Conservation (phyloP, 2,797 vertebrate genomes). For the Etheostoma perlongum region DNA sequence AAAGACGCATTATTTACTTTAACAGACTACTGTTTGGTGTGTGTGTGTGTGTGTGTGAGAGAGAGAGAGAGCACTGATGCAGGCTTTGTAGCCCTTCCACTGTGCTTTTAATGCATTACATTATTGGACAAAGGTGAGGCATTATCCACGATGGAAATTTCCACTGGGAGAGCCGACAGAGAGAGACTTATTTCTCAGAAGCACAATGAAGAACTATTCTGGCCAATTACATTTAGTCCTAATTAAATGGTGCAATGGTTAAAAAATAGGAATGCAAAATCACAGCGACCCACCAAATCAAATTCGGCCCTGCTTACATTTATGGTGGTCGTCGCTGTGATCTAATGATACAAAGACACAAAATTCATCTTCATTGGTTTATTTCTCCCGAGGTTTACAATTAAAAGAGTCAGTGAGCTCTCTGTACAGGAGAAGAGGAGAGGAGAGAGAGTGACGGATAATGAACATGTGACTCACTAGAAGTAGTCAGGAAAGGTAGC, state of each 20-base stretch:
- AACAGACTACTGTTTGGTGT: constrained; percentile 11
- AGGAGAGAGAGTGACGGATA: constrained; percentile 45
- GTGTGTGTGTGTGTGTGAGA: not conserved
- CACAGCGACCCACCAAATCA: constrained; percentile 45
- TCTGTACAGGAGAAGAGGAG: constrained; percentile 17
- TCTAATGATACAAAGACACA: constrained; percentile 66
- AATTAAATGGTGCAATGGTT: constrained; percentile 42
- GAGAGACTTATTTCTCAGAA: constrained; percentile 37
- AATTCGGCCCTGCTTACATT: constrained; percentile 48
- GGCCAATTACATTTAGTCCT: constrained; percentile 39
- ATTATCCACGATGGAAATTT: constrained; percentile 48
- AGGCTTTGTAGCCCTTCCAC: constrained; percentile 13
- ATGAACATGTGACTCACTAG: constrained; percentile 52
- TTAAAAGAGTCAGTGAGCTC: constrained; percentile 61
- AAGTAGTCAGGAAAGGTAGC: constrained; percentile 12
- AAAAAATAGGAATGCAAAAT: constrained; percentile 50
- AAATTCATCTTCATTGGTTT: constrained; percentile 75
- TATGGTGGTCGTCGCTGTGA: constrained; percentile 69
- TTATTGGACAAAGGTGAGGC: constrained; percentile 49
- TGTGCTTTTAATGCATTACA: constrained; percentile 7
- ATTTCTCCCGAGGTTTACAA: constrained; percentile 53
- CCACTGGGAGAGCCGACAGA: constrained; percentile 26
- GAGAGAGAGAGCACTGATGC: not conserved
- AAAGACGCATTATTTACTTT: constrained; percentile 4
- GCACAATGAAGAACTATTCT: constrained; percentile 53